A percentile compares a stretch with the other conserved stretches of the same genome.
Evolutionary conservation across 2,888 invertebrate genomes (phyloP).

Genomic region (Rhingia campestris): DNA sequence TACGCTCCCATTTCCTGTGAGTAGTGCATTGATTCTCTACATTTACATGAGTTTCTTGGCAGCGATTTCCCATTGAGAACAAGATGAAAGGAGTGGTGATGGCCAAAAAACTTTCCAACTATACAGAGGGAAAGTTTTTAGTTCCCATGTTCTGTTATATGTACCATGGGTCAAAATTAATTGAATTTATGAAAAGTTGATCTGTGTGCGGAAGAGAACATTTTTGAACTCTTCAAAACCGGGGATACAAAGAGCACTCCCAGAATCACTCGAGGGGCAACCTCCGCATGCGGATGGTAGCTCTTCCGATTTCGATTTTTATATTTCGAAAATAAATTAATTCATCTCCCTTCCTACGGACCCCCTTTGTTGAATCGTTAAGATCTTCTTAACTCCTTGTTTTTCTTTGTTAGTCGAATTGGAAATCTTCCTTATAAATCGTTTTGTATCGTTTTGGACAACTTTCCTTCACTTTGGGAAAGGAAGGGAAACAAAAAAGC

Average conservation of each 20-base stretch:
- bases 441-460: background rate
- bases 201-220: constrained; percentile 32
- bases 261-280: constrained; percentile 32
- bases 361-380: background rate
- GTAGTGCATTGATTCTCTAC: constrained; percentile 42
- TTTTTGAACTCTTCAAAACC: constrained; percentile 19
- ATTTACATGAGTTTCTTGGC: constrained; percentile 69
- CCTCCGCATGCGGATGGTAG: constrained; percentile 8
- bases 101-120: constrained; percentile 43
- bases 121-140: constrained; percentile 44
- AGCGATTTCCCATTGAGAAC: constrained; percentile 29
- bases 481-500: too few species aligned
- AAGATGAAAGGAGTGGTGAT: constrained; percentile 13
- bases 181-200: constrained; percentile 72
- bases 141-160: constrained; percentile 45
- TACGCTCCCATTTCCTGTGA: background rate
- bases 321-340: constrained; percentile 53
- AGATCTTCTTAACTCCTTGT: background rate
- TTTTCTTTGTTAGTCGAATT: background rate
- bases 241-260: constrained; percentile 16
- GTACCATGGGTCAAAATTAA: constrained; percentile 64
- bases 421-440: background rate
- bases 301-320: constrained; percentile 32
- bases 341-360: constrained; percentile 26
- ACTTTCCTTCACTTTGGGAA: constrained; percentile 10